These are phyloP conservation scores for Drosophila sproati DNA, from an alignment of 1,140 invertebrate genomes.

Conservation along the genomic window DNA sequence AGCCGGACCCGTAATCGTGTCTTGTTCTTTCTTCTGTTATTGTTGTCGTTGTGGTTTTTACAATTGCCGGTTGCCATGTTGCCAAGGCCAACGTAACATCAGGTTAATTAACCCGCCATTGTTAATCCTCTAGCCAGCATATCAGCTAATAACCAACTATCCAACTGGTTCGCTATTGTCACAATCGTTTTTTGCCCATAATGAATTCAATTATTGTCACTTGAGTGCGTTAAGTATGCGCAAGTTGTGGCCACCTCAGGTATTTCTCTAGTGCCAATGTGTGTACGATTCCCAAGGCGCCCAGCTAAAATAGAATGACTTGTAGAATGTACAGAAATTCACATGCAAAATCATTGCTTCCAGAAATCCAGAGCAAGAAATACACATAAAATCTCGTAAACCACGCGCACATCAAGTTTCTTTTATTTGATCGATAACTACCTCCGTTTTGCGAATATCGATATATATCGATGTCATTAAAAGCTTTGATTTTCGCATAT, in stretches of 20 bases:
- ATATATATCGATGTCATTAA: too few species aligned
- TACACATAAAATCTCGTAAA: too few species aligned
- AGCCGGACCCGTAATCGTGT: background rate
- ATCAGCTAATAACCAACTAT: slow-evolving; percentile 58
- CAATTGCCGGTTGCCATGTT: slow-evolving; percentile 1
- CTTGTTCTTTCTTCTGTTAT: slow-evolving; percentile 15
- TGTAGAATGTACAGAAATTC: background rate
- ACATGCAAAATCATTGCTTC: background rate
- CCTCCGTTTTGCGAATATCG: too few species aligned
- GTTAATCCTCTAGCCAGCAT: slow-evolving; percentile 71
- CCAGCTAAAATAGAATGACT: slow-evolving; percentile 12
- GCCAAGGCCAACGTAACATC: slow-evolving; percentile 71
- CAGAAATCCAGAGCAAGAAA: too few species aligned
- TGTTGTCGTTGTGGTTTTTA: slow-evolving; percentile 2
- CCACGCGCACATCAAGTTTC: too few species aligned
- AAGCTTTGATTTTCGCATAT: too few species aligned
- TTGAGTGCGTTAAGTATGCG: slow-evolving; percentile 82
- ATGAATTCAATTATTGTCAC: slow-evolving; percentile 84
- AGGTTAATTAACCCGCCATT: slow-evolving; percentile 79
- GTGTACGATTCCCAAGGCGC: background rate
- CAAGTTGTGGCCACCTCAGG: slow-evolving; percentile 52
- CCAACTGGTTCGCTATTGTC: slow-evolving; percentile 54
- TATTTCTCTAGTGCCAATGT: slow-evolving; percentile 28
- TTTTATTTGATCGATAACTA: too few species aligned
- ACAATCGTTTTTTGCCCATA: slow-evolving; percentile 60